Percentiles rank a stretch among this genome's conserved stretches.
phyloP scores from a whole-genome alignment of 2,113 vertebrate species.

The Calidris pugnax region DNA sequence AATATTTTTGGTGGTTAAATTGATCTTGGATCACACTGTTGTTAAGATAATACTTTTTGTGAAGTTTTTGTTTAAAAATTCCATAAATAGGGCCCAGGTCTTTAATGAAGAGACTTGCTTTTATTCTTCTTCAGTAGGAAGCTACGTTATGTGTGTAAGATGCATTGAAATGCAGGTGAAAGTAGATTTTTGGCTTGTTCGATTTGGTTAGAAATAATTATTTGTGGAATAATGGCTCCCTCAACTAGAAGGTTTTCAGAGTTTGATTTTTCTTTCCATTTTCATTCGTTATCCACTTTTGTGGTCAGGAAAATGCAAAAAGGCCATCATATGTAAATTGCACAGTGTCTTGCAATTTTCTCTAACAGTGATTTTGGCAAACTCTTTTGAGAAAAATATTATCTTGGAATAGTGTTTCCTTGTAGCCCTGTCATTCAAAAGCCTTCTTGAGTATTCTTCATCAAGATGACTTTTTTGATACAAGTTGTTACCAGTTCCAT shows the following conservation, averaged over 20 bases:
- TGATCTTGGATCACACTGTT: background rate
- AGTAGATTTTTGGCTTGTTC: background rate
- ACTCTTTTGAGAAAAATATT: background rate
- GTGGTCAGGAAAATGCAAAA: background rate
- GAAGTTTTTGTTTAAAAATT: background rate
- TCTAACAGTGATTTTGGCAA: background rate
- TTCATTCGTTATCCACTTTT: background rate
- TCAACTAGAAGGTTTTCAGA: background rate
- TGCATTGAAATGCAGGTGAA: background rate
- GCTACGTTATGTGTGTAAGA: background rate
- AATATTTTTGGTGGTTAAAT: background rate
- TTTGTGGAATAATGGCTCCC: background rate
- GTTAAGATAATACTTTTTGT: background rate
- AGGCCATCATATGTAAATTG: background rate
- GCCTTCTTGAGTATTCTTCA: background rate
- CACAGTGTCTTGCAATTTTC: background rate
- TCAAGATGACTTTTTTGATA: rapidly evolving
- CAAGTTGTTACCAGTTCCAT: background rate
- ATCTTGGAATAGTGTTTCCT: background rate
- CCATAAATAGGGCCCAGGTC: background rate
- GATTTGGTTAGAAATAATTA: background rate
- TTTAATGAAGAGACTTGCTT: background rate
- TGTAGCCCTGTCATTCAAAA: background rate
- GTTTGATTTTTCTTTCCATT: background rate
- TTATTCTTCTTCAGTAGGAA: background rate